These are phyloP conservation scores for Heliconius nattereri DNA, from an alignment of 1,140 invertebrate species.

Conservation along the genomic window DNA sequence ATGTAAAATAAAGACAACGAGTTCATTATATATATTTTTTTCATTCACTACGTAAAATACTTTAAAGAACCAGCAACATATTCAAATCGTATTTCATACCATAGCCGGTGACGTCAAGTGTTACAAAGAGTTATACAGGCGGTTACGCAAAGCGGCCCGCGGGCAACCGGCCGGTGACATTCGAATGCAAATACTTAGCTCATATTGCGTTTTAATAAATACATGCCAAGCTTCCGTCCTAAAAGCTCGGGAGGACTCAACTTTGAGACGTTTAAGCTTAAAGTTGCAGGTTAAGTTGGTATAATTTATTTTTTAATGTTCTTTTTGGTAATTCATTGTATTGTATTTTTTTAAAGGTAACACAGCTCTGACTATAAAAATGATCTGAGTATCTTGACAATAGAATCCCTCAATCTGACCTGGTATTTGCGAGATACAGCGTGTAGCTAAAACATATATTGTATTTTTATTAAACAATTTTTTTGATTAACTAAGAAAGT, in stretches of 20 bases:
- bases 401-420: no score
- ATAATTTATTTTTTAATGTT: not conserved
- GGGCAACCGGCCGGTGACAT: constrained; percentile 23
- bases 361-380: no score
- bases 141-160: constrained; percentile 25
- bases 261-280: not conserved
- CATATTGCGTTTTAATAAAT: constrained; percentile 20
- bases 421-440: no score
- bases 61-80: not conserved
- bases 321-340: no score
- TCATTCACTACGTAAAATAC: not conserved
- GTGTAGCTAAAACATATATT: no score
- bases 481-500: no score
- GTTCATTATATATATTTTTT: not conserved
- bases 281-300: not conserved
- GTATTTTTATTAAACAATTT: no score
- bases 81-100: constrained; percentile 11
- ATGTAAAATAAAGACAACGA: not conserved
- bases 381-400: no score
- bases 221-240: constrained; percentile 15
- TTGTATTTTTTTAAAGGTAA: no score
- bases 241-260: not conserved
- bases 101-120: constrained; percentile 25
- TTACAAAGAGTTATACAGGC: constrained; percentile 25
- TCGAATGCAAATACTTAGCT: constrained; percentile 28